A percentile compares a stretch with the other conserved stretches of the same genome.
Conservation (phyloP, 2,888 invertebrate genomes). For the Acanthopleura granulata region DNA sequence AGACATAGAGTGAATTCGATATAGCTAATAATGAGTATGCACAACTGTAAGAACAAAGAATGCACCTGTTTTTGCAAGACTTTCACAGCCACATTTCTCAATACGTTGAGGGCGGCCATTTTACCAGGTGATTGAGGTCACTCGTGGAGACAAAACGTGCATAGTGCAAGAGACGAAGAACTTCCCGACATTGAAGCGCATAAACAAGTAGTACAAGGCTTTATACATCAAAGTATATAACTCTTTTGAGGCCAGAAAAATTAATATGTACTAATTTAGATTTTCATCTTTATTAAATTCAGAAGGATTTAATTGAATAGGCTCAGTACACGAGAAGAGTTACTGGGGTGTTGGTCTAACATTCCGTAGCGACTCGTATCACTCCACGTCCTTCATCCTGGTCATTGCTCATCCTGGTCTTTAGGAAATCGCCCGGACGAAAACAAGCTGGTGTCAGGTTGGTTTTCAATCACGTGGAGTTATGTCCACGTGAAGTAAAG, state of each 20-base stretch:
- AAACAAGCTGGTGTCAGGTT: slow-evolving; percentile 57
- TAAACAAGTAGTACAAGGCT: too few species aligned
- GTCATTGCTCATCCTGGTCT: slow-evolving; percentile 66
- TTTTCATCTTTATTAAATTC: too few species aligned
- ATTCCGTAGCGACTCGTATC: background rate
- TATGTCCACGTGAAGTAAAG: background rate
- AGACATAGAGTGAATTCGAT: too few species aligned
- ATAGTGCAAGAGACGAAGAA: too few species aligned
- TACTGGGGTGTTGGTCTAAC: too few species aligned
- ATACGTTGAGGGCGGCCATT: slow-evolving; percentile 39
- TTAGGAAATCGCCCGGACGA: slow-evolving; percentile 68
- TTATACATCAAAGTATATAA: too few species aligned
- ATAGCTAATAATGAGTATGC: too few species aligned
- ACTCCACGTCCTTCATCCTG: slow-evolving; percentile 44
- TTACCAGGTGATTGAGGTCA: slow-evolving; percentile 22
- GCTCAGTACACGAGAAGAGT: too few species aligned
- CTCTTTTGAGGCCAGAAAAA: too few species aligned
- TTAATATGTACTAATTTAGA: too few species aligned
- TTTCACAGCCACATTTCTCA: slow-evolving; percentile 2
- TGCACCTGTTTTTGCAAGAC: background rate
- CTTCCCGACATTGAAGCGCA: too few species aligned
- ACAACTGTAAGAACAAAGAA: background rate
- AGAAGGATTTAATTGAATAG: too few species aligned
- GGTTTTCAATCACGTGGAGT: slow-evolving; percentile 16
- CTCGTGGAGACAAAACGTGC: background rate